Evolutionary conservation across 1,140 invertebrate species (phyloP), one percentile per base, ranked within the genome.

Genomic region (Panagrolaimus sp.): DNA sequence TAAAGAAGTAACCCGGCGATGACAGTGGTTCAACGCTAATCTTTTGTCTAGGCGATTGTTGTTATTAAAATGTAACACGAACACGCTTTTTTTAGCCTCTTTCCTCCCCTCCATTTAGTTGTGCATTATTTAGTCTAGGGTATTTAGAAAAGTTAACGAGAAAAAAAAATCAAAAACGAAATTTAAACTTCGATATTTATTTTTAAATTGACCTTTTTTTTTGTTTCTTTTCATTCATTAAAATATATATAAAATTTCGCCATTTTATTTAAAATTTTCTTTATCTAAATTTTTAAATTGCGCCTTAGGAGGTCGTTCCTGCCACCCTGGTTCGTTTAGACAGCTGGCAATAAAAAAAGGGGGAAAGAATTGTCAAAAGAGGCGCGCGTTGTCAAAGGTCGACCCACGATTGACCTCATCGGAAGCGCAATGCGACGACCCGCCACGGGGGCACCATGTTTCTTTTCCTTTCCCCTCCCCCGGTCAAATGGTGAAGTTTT

Each of bases 21-120:
- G 52, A 58, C 52, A 28, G 21, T 21, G 52, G 52, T 58, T 58
- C 52, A 58, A 58, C 52, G 52, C 52, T 58, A 58, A 58, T 58
- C 52, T 58, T 21, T 15, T 21, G 52, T 58, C 21, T 58, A 21
- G 21, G 52, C 21, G 52, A 21, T 14, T 12, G 52, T 52, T 26
- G 48, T 12, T 58, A 58, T 58, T 21, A 58, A 58, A 28, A 26
- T 21, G 52, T 58, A 26, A 21, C 28, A 58, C 28, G 52, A 58
- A 21, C 52, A 26, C 52, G 21, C 21, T 58, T 21, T 58, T 58
- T 4, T 7, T n/a, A n/a, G 15, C 28, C 52, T 58, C 32, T 7
- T 4, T 38, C 14, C 17, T 58, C 17, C 17, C 52, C 28, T 21
- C 52, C 52, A 21, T 21, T 21, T 58, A 21, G 48, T 58, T 26